Percentiles rank a stretch among this genome's conserved stretches.
phyloP scores from a whole-genome alignment of 1,140 invertebrate species.

The Hyposmocoma kahamanoa region DNA sequence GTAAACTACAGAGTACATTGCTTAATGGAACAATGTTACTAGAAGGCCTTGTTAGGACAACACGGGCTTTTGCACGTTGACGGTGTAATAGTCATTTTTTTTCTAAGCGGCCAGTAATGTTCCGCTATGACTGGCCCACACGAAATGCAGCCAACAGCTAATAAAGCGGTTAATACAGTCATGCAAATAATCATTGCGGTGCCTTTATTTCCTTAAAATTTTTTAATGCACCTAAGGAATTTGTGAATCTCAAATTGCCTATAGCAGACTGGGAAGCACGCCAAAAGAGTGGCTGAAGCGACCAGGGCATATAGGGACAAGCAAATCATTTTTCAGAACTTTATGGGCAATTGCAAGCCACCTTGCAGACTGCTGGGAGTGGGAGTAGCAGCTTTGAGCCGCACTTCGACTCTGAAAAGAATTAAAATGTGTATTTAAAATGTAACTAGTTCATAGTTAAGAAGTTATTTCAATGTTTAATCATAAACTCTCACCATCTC shows the following conservation, averaged over 20 bases:
- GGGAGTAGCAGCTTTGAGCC: too few species aligned
- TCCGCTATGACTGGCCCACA: constrained; percentile 39
- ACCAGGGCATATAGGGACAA: constrained; percentile 57
- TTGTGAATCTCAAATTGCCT: constrained; percentile 46
- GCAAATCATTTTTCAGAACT: constrained; percentile 62
- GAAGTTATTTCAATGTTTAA: too few species aligned
- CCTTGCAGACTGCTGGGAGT: too few species aligned
- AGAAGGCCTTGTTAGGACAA: constrained; percentile 29
- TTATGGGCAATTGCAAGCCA: too few species aligned
- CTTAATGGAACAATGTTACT: too few species aligned
- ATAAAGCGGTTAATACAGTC: constrained; percentile 31
- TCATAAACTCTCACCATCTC: too few species aligned
- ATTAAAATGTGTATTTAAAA: too few species aligned
- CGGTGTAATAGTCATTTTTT: constrained; percentile 7
- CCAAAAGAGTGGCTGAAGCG: constrained; percentile 49
- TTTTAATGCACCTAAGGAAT: constrained; percentile 48
- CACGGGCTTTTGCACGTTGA: constrained; percentile 34
- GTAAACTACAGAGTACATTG: too few species aligned
- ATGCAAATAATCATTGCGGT: constrained; percentile 43
- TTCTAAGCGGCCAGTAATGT: constrained; percentile 19
- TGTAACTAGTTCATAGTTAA: too few species aligned
- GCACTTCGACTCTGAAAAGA: too few species aligned
- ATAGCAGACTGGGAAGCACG: constrained; percentile 55
- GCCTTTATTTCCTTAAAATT: too few species aligned
- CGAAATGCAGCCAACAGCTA: constrained; percentile 37